Percentiles rank a stretch among this genome's conserved stretches.
phyloP scores from a whole-genome alignment of 1,140 invertebrate species.

The Nasonia giraulti region DNA sequence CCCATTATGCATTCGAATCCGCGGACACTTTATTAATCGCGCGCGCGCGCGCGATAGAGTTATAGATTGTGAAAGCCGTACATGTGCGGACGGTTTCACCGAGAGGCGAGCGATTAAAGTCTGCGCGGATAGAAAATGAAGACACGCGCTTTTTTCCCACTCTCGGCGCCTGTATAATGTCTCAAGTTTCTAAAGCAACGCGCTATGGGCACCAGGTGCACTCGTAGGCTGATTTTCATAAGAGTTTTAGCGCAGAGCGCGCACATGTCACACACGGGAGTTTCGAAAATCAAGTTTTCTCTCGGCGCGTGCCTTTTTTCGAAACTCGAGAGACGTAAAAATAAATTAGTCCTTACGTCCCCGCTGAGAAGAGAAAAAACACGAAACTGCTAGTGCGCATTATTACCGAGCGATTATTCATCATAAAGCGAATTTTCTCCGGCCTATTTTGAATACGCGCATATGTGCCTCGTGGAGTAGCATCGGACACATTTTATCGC shows the following conservation, averaged over 20 bases:
- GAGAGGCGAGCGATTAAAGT: neutral
- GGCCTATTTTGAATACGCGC: neutral
- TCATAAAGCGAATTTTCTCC: conserved; percentile 1
- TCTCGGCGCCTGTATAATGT: neutral
- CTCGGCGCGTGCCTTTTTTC: neutral
- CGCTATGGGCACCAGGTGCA: neutral
- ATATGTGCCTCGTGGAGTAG: neutral
- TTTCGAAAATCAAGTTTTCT: conserved; percentile 4
- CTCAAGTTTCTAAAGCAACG: conserved; percentile 9
- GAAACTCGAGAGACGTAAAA: neutral
- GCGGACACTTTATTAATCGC: conserved; percentile 21
- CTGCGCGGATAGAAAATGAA: conserved; percentile 15
- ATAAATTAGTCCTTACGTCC: too few relatives aligned
- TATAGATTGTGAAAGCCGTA: conserved; percentile 29
- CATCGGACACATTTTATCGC: neutral
- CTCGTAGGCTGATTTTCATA: neutral
- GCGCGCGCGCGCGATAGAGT: neutral
- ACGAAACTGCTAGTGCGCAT: neutral
- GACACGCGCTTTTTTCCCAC: neutral
- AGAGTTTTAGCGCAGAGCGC: neutral
- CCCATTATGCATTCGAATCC: neutral
- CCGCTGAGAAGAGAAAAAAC: neutral
- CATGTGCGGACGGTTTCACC: neutral
- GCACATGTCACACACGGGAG: too few relatives aligned
- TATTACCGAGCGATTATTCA: neutral